Evolutionary conservation across 2,888 invertebrate genomes (phyloP), one percentile per base, ranked within the genome.

Genomic region (Trachelus troglodyta): DNA sequence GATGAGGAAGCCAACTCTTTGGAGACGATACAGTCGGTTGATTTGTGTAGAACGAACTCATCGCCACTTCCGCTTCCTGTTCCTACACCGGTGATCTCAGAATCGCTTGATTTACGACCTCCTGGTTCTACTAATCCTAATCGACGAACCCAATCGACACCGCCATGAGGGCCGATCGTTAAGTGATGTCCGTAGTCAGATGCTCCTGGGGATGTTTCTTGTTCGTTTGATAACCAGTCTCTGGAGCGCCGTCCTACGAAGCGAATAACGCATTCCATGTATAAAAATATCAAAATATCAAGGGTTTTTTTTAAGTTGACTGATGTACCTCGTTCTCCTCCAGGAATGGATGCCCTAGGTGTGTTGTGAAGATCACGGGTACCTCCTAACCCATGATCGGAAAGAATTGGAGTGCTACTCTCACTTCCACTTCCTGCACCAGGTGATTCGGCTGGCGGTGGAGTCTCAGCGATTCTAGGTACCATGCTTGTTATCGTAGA

Each of bases 11-110:
- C 93, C 79, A 93, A 92, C 85, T 94, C 94, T 87, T 94, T 94
- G n/a, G 94, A 94, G 30, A 95, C 94, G 85, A 96, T 95, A 91
- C 97, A 97, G 91, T 97, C 97, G 82, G 96, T 96, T 78, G 97
- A 97, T 83, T 95, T 93, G 90, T 95, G 96, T 75, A 96, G 91
- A 56, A 95, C 94, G 83, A 94, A 92, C 84, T 94, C 87, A 91
- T 93, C 92, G 92, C 91, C 91, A 92, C 92, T 86, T 90, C 92
- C 89, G 69, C 83, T 83, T 34, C 84, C 86, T 6, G 84, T 83
- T 30, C 86, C 85, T 12, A 86, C 83, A 1, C 88, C 88, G 37
- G 87, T 89, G 80, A 92, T 91, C 81, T 92, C 92, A 9, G 92
- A 92, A 81, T 92, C 92, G 83, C 92, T 92, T 9, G 91, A 88